These are phyloP conservation scores for Ochotona princeps DNA, from an alignment of 2,113 vertebrate genomes.

Conservation along the genomic window DNA sequence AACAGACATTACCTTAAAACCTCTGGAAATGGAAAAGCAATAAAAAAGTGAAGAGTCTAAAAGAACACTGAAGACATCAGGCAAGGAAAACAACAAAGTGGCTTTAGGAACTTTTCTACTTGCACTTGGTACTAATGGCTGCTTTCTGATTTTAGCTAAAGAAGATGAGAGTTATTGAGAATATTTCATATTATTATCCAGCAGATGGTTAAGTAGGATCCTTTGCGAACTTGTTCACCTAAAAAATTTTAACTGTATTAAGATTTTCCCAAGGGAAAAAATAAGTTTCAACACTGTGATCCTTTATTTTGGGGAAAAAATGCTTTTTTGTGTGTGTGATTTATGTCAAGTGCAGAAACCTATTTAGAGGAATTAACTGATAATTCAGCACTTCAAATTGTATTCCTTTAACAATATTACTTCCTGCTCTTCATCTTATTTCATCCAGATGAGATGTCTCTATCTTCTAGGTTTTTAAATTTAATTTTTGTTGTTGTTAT, in stretches of 20 bases:
- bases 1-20: conserved; percentile 38
- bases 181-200: conserved; percentile 45
- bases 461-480: background rate
- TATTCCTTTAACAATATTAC: conserved; percentile 39
- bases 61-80: conserved; percentile 42
- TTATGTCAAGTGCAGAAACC: conserved; percentile 63
- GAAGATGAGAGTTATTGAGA: conserved; percentile 52
- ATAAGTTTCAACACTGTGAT: conserved; percentile 64
- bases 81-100: conserved; percentile 39
- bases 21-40: conserved; percentile 48
- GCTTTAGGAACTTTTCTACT: conserved; percentile 8
- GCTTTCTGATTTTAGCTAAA: conserved; percentile 50
- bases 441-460: conserved; percentile 27
- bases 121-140: conserved; percentile 27
- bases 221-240: conserved; percentile 58
- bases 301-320: conserved; percentile 52
- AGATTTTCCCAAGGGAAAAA: conserved; percentile 65
- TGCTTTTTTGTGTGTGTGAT: conserved; percentile 73
- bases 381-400: conserved; percentile 64
- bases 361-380: conserved; percentile 76
- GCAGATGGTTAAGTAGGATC: conserved; percentile 66
- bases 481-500: background rate
- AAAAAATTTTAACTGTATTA: conserved; percentile 68
- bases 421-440: conserved; percentile 51
- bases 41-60: background rate